phyloP scores from a whole-genome alignment of 2,888 invertebrate species.

The Platerodrilus igneus region DNA sequence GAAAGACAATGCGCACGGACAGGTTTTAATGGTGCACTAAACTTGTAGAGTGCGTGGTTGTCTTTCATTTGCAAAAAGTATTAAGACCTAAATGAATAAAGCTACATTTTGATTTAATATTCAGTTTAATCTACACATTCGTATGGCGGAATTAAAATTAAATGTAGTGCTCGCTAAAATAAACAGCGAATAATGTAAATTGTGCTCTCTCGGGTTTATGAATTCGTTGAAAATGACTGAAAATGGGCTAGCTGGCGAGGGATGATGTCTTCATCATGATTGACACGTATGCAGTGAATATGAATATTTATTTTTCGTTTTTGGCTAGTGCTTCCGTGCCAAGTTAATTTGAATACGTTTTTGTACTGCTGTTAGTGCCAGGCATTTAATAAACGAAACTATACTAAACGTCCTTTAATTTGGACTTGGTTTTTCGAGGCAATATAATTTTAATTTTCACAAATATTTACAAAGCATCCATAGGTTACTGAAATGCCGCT shows the following conservation, averaged over 20 bases:
- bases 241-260: slow-evolving; percentile 4
- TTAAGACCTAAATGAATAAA: too few relatives aligned
- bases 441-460: too few relatives aligned
- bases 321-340: not conserved
- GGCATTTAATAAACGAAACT: too few relatives aligned
- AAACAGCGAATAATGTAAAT: slow-evolving; percentile 6
- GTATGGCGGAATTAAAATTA: slow-evolving; percentile 15
- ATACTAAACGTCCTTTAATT: too few relatives aligned
- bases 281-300: slow-evolving; percentile 5
- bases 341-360: too few relatives aligned
- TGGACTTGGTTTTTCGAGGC: too few relatives aligned
- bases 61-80: too few relatives aligned
- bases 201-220: not conserved
- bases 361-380: too few relatives aligned
- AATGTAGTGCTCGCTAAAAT: slow-evolving; percentile 7
- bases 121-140: slow-evolving; percentile 15
- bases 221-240: slow-evolving; percentile 6
- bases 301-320: slow-evolving; percentile 7
- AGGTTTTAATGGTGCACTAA: too few relatives aligned
- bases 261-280: slow-evolving; percentile 11
- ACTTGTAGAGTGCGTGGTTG: too few relatives aligned
- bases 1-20: slow-evolving; percentile 33
- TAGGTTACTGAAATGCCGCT: too few relatives aligned
- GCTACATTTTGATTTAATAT: slow-evolving; percentile 17
- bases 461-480: too few relatives aligned